Evolutionary conservation across 2,113 vertebrate genomes (phyloP), one percentile per base, ranked within the genome.

Genomic region (Tursiops truncatus): DNA sequence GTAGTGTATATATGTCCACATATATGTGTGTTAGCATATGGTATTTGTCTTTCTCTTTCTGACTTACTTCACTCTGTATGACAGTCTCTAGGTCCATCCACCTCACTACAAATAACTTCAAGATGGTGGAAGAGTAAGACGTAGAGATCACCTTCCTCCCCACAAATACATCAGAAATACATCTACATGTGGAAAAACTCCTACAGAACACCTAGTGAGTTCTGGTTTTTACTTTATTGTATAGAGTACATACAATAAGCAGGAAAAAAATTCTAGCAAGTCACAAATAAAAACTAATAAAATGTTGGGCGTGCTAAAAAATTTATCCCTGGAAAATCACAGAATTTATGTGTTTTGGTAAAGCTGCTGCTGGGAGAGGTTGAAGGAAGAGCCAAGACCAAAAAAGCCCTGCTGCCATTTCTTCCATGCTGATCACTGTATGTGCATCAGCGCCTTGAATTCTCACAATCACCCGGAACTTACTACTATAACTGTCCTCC

Each of bases 271-370:
- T 86, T 96, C 26, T 85, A 96, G 92, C 4, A 87, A 97, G 85
- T 94, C 62, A 87, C 71, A 93, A 94, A 95, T 94, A 95, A 92
- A 98, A 95, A 18, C 21, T 62, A 95, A 98, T 58, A 95, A 98
- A 97, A 62, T 26, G 47, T 15, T 4, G n/a, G n/a, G 1, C 15
- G 8, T 26, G 3, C 7, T 38, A 56, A 67, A 31, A 62, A 76
- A 28, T 50, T 62, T 21, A 23, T 20, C 11, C 18, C 13, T 21
- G 26, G 76, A 87, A 80, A 81, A n/a, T 58, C 33, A 18, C 4
- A 67, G 65, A 33, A 53, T 5, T 21, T 1, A 1, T 18, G 23
- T 33, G 15, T 9, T n/a, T 58, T 8, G 36, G 31, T 44, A 23
- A 38, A 9, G 80, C 4, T 33, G 36, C 36, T 23, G 1, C 15